Percentiles rank a stretch among this genome's conserved stretches.
Evolutionary conservation across 2,888 invertebrate species (phyloP).

Genomic region (Himalopsyche anomala): DNA sequence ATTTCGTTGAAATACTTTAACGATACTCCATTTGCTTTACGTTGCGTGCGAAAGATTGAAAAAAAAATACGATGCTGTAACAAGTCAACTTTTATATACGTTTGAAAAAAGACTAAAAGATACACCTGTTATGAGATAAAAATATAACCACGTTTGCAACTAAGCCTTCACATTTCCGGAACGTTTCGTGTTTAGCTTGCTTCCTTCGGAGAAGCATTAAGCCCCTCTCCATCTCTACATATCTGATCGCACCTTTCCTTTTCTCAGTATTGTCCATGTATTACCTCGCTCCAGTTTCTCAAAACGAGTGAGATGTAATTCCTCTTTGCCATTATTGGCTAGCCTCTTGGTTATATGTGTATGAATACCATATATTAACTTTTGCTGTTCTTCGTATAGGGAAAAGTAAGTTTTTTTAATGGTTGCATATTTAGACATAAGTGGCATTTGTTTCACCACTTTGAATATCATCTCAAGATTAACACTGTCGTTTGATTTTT

Average conservation of each 20-base stretch:
- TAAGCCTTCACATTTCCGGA: slow-evolving; percentile 32
- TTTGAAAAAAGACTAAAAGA: neutral
- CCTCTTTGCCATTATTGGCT: neutral
- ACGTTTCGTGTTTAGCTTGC: slow-evolving; percentile 30
- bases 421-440: too few relatives aligned
- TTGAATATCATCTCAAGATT: too few relatives aligned
- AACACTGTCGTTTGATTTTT: too few relatives aligned
- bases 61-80: too few relatives aligned
- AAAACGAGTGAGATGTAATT: neutral
- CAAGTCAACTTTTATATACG: too few relatives aligned
- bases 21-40: too few relatives aligned
- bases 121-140: slow-evolving; percentile 31
- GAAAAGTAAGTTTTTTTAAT: too few relatives aligned
- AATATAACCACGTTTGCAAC: slow-evolving; percentile 5
- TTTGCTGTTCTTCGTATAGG: too few relatives aligned
- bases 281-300: slow-evolving; percentile 36
- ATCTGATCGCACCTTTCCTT: slow-evolving; percentile 32
- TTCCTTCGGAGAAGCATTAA: slow-evolving; percentile 32
- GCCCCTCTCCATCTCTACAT: slow-evolving; percentile 15
- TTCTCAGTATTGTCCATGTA: slow-evolving; percentile 38
- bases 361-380: too few relatives aligned
- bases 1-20: too few relatives aligned
- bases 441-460: too few relatives aligned
- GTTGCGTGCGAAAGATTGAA: too few relatives aligned
- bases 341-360: neutral